Conservation (phyloP, 1,140 invertebrate genomes). For the Rhynchophorus ferrugineus region DNA sequence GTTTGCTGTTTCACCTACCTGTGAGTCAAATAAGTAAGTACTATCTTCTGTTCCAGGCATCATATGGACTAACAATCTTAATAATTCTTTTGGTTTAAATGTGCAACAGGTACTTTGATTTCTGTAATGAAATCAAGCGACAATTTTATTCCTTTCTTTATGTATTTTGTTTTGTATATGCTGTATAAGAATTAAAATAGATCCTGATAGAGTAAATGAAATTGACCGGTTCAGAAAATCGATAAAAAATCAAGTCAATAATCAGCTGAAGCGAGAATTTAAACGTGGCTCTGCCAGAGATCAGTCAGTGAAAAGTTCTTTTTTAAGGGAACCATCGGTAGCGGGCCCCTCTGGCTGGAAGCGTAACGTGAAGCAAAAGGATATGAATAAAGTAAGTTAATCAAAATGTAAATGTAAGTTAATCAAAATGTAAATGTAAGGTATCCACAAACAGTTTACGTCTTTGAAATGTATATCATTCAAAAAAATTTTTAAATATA, state of each 20-base stretch:
- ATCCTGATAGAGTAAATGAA: constrained; percentile 23
- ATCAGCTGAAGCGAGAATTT: constrained; percentile 15
- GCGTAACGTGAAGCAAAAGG: constrained; percentile 5
- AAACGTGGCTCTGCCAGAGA: constrained; percentile 7
- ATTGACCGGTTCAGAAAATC: constrained; percentile 16
- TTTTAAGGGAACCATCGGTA: neutral
- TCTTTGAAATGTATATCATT: too few species aligned
- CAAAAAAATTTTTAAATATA: too few species aligned
- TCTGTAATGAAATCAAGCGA: too few species aligned
- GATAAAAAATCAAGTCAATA: constrained; percentile 13
- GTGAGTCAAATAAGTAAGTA: neutral
- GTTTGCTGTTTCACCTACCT: neutral
- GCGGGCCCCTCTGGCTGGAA: constrained; percentile 16
- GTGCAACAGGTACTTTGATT: too few species aligned
- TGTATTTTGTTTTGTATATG: too few species aligned
- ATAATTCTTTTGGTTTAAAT: too few species aligned
- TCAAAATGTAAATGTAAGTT: too few species aligned
- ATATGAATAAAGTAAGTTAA: constrained; percentile 3
- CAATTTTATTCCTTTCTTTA: too few species aligned
- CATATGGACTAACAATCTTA: too few species aligned
- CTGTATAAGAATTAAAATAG: constrained; percentile 8
- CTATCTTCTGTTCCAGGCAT: too few species aligned
- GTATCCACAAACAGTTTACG: too few species aligned
- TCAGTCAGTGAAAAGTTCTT: neutral
- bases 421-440: too few species aligned